Evolutionary conservation across 2,797 vertebrate genomes (phyloP), one percentile per base, ranked within the genome.

Genomic region (Sparus aurata): DNA sequence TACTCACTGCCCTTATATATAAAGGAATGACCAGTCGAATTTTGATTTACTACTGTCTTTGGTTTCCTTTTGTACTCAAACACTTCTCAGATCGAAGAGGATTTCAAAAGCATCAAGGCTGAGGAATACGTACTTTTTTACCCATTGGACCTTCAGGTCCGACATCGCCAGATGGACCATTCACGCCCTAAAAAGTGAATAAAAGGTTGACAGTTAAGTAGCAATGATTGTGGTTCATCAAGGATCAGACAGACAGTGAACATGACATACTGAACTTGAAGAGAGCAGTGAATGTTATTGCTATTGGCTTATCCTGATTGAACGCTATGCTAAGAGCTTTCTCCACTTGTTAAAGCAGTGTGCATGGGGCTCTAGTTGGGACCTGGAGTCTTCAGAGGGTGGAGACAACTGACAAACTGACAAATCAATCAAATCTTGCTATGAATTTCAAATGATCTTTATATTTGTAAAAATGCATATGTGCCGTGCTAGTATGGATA

Each of bases 61-160:
- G 3, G 50, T 64, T 74, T 64, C 34, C 52, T 58, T 58, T 58
- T 67, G 55, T 64, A 45, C 18, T 50, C 45, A 15, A 61, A 59
- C 17, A 68, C 50, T 22, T 54, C 43, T 25, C 78, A 61, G 55
- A 71, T 68, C 45, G 71, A 7, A 60, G 8, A 49, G 4, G 10
- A 53, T 67, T 17, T 75, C 2, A 67, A 47, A 78, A 63, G 41
- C 20, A 66, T 34, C 16, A 50, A 73, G 7, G 54, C 9, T 38
- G 59, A 65, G n/a, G 13, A 62, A 3, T 27, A 91, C 95, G 94
- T 90, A 96, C 97, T 93, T 97, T 98, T 93, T 90, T 93, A 81
- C 97, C 97, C 72, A 94, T 92, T 7, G 82, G 41, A 27, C 97
- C 97, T 89, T 97, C 96, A 66, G 94, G 90, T 38, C 97, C 97